These are phyloP conservation scores for Electrona antarctica DNA, from an alignment of 2,113 vertebrate genomes.

Conservation along the genomic window DNA sequence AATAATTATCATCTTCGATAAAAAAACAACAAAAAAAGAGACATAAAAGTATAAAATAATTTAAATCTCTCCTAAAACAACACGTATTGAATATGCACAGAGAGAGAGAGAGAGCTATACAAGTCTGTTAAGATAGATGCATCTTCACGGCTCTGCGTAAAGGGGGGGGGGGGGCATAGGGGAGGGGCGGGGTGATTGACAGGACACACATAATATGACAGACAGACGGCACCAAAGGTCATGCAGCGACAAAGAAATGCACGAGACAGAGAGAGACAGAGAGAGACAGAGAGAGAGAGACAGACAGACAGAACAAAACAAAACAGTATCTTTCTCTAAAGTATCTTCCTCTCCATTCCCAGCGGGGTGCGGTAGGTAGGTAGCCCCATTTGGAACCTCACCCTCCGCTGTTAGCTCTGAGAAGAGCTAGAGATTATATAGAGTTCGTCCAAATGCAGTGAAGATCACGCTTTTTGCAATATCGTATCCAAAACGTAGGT, in stretches of 20 bases:
- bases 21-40: slow-evolving; percentile 84
- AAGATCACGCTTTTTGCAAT: too few relatives aligned
- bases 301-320: too few relatives aligned
- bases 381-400: too few relatives aligned
- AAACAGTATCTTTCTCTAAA: too few relatives aligned
- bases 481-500: too few relatives aligned
- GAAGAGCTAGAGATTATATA: too few relatives aligned
- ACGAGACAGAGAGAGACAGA: slow-evolving; percentile 34
- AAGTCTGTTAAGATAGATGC: slow-evolving; percentile 54
- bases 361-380: too few relatives aligned
- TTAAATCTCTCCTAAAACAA: slow-evolving; percentile 85
- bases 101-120: slow-evolving; percentile 56
- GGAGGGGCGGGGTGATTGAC: slow-evolving; percentile 28
- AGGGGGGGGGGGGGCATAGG: slow-evolving; percentile 41
- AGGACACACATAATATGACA: slow-evolving; percentile 22
- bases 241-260: slow-evolving; percentile 83
- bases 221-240: slow-evolving; percentile 81
- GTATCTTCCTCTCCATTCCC: too few relatives aligned
- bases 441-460: too few relatives aligned
- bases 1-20: slow-evolving; percentile 85
- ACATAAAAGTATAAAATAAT: slow-evolving; percentile 96
- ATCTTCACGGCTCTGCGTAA: slow-evolving; percentile 71
- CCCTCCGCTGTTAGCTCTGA: too few relatives aligned
- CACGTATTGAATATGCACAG: slow-evolving; percentile 64
- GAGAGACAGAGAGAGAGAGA: too few relatives aligned